Conservation (phyloP, 2,888 invertebrate species). For the Icerya purchasi region DNA sequence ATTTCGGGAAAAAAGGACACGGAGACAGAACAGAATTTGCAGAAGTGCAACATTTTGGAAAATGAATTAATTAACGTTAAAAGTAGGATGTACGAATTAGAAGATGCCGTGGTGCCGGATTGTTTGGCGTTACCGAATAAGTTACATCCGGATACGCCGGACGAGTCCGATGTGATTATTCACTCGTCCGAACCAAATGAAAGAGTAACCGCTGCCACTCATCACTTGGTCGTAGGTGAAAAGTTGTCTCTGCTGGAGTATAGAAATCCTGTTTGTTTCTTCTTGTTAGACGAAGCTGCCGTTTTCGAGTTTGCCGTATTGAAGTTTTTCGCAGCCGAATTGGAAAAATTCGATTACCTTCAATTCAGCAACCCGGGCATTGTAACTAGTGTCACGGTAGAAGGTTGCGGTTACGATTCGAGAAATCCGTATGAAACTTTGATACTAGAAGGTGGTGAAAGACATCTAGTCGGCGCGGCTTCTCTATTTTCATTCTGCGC, state of each 20-base stretch:
- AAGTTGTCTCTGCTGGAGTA: slow-evolving; percentile 34
- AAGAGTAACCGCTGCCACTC: slow-evolving; percentile 22
- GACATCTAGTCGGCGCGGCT: slow-evolving; percentile 55
- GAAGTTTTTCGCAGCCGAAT: slow-evolving; percentile 30
- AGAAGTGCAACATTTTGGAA: slow-evolving; percentile 38
- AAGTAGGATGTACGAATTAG: slow-evolving; percentile 29
- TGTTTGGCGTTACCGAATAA: slow-evolving; percentile 46
- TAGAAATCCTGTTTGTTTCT: slow-evolving; percentile 36
- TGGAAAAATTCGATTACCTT: slow-evolving; percentile 31
- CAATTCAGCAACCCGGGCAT: slow-evolving; percentile 60
- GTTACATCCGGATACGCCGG: slow-evolving; percentile 41
- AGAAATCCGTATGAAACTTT: slow-evolving; percentile 34
- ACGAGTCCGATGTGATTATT: slow-evolving; percentile 22
- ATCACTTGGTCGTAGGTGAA: slow-evolving; percentile 35
- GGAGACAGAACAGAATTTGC: slow-evolving; percentile 38
- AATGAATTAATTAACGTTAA: not conserved
- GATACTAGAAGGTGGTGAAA: slow-evolving; percentile 31
- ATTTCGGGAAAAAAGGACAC: slow-evolving; percentile 28
- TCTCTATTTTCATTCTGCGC: slow-evolving; percentile 51
- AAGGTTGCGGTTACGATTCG: slow-evolving; percentile 44
- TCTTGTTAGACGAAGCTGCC: slow-evolving; percentile 43
- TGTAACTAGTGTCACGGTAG: slow-evolving; percentile 46
- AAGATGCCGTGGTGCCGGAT: slow-evolving; percentile 42
- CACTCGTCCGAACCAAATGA: slow-evolving; percentile 22
- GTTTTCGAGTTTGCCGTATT: slow-evolving; percentile 42